Evolutionary conservation across 2,113 vertebrate genomes (phyloP).

Genomic region (Podilymbus podiceps): DNA sequence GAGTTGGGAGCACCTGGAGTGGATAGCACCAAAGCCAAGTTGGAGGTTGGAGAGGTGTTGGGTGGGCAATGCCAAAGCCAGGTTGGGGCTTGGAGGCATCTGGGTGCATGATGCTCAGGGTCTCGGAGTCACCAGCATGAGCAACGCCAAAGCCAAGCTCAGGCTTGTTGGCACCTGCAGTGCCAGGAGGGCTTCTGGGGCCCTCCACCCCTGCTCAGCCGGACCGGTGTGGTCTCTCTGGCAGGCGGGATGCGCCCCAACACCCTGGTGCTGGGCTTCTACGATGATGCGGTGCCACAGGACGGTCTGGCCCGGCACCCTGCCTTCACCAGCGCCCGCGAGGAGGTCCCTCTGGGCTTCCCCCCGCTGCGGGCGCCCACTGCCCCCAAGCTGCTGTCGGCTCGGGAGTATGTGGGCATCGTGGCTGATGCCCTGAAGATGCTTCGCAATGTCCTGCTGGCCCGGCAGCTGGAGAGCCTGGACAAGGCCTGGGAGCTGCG

Average conservation of each 20-base stretch:
- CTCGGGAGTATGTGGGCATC: conserved; percentile 84
- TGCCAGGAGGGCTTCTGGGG: not conserved
- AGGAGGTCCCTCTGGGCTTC: conserved; percentile 70
- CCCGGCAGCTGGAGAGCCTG: conserved; percentile 82
- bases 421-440: conserved; percentile 89
- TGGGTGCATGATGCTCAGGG: not conserved
- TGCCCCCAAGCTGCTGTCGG: conserved; percentile 64
- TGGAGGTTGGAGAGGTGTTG: not conserved
- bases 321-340: not conserved
- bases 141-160: not conserved
- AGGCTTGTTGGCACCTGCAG: not conserved
- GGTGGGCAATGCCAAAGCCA: not conserved
- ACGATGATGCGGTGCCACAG: conserved; percentile 72
- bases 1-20: not conserved
- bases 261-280: conserved; percentile 89
- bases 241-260: conserved; percentile 92
- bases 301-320: conserved; percentile 75
- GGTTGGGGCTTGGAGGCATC: not conserved
- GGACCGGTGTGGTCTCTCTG: not conserved
- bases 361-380: conserved; percentile 46
- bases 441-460: conserved; percentile 87
- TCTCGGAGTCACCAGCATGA: not conserved
- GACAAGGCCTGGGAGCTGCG: conserved; percentile 70
- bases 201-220: not conserved
- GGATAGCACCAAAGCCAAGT: not conserved